Conservation (phyloP, 2,797 vertebrate genomes). For the Eidolon dupreanum region DNA sequence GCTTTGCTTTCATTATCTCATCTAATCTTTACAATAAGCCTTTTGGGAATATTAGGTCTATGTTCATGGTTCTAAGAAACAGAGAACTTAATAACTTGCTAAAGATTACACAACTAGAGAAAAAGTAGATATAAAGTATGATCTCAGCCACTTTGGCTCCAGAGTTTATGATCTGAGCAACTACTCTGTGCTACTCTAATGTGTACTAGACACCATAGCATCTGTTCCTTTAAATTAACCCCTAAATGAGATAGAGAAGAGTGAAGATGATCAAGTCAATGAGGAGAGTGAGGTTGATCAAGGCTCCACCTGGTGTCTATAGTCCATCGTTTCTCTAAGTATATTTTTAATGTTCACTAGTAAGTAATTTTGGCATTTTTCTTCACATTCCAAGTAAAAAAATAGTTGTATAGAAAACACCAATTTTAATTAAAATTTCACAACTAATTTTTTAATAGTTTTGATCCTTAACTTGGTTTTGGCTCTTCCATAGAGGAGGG, state of each 20-base stretch:
- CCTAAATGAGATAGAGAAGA: neutral
- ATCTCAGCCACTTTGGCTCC: neutral
- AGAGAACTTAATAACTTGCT: neutral
- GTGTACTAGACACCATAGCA: neutral
- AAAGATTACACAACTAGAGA: neutral
- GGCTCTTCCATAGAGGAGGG: neutral
- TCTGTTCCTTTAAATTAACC: neutral
- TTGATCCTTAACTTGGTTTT: neutral
- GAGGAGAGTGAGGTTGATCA: neutral
- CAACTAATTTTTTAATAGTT: neutral
- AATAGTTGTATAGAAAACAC: neutral
- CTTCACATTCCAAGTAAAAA: neutral
- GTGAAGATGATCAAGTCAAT: neutral
- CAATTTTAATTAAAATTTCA: neutral
- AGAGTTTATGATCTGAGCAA: neutral
- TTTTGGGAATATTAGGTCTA: neutral
- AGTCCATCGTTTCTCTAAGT: neutral
- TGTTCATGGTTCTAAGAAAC: neutral
- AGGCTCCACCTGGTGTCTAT: neutral
- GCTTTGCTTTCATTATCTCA: neutral
- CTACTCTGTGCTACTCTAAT: neutral
- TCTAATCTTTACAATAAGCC: neutral
- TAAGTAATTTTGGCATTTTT: neutral
- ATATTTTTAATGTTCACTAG: neutral
- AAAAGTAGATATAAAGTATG: neutral